Evolutionary conservation across 2,797 vertebrate genomes (phyloP).

Genomic region (Spondyliosoma cantharus): DNA sequence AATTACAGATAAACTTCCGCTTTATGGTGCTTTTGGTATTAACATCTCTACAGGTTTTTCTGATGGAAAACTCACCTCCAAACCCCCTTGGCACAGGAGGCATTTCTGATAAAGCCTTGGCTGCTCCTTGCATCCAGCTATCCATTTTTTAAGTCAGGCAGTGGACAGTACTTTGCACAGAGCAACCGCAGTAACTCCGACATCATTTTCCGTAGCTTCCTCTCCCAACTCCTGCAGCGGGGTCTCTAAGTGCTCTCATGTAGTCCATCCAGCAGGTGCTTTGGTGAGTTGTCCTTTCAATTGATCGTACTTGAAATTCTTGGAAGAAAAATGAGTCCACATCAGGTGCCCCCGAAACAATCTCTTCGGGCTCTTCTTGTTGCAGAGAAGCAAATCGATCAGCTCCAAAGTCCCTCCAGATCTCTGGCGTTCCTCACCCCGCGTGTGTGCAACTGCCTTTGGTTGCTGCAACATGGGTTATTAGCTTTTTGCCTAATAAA

Average conservation of each 20-base stretch:
- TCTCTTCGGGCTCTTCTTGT: conserved; percentile 12
- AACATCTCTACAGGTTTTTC: conserved; percentile 3
- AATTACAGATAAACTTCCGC: not conserved
- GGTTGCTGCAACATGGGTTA: not conserved
- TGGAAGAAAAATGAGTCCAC: conserved; percentile 1
- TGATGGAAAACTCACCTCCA: not conserved
- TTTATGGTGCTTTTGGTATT: not conserved
- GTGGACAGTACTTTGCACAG: conserved; percentile 24
- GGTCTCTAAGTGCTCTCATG: conserved; percentile 22
- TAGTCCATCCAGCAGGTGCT: conserved; percentile 23
- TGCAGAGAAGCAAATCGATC: not conserved
- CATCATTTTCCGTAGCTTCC: conserved; percentile 8
- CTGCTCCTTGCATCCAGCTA: conserved; percentile 1
- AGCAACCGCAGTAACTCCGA: conserved; percentile 3
- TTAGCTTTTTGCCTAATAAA: conserved; percentile 4
- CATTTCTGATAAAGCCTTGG: conserved; percentile 5
- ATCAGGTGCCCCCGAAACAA: conserved; percentile 18
- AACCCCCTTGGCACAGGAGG: not conserved
- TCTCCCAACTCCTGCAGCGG: not conserved
- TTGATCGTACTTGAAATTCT: conserved; percentile 30
- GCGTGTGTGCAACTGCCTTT: not conserved
- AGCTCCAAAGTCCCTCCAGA: conserved; percentile 15
- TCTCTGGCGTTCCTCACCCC: not conserved
- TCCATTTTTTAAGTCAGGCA: conserved; percentile 29
- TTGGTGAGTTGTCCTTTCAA: conserved; percentile 14